Base-by-base conservation (phyloP, 2,113 vertebrate genomes). In the Triplophysa tibetana region DNA sequence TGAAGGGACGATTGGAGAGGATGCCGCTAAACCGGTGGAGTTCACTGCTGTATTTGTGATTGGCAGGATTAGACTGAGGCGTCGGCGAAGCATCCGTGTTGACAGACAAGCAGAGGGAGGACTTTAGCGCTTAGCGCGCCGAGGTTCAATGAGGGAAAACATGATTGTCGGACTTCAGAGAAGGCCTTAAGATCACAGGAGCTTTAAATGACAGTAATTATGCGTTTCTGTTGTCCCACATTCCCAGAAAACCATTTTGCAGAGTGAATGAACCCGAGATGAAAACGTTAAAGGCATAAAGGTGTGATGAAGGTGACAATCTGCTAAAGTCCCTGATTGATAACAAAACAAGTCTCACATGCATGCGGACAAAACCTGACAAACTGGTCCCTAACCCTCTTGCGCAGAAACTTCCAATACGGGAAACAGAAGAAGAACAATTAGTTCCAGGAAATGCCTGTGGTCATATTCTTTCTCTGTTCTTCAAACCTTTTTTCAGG, bases 91-190 rank as follows among this genome's bases (percentile, higher is more conserved):
- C 80, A 78, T 80, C 69, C 45, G n/a, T 78, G 85, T 84, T 88
- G 87, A 88, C 82, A 80, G 85, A 88, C 78, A 78, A 70, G 77
- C 77, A 26, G 60, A 80, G 79, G 85, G 64, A 84, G 58, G 84
- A 60, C 64, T 68, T 63, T 24, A 77, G 80, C 45, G 70, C 82
- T 87, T 86, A 82, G 83, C 69, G 60, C 78, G 79, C 85, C 70
- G 85, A 66, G 38, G 81, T 79, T 74, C 77, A 56, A 79, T 76
- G 58, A 58, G 56, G 48, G 38, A 70, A 88, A 86, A 85, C 77
- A 75, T 83, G 80, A 90, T 87, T 82, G 86, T 85, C 85, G 84
- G 78, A 72, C 80, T 83, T 80, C 78, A 85, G 84, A 79, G 75
- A 73, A 77, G 69, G 78, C 84, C 74, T 48, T 83, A 77, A 38